Conservation (phyloP, 2,797 vertebrate genomes). For the Gymnodraco acuticeps region DNA sequence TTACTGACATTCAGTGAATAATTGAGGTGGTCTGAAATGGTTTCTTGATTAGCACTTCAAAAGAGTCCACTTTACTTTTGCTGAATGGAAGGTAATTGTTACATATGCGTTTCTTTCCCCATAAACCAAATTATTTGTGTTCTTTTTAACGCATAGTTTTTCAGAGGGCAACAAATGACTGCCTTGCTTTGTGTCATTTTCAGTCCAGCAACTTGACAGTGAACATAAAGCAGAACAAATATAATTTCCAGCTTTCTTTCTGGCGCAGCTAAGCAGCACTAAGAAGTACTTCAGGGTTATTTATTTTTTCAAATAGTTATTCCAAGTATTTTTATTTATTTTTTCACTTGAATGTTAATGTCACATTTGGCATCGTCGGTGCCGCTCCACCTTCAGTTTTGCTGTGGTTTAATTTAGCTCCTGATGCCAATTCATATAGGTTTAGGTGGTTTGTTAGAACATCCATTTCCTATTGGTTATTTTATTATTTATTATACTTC, state of each 20-base stretch:
- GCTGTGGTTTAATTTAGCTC: too few relatives aligned
- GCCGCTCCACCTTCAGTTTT: too few relatives aligned
- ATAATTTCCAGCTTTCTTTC: constrained; percentile 15
- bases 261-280: constrained; percentile 5
- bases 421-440: too few relatives aligned
- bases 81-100: constrained; percentile 50
- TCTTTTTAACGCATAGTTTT: not conserved
- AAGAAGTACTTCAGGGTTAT: not conserved
- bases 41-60: constrained; percentile 49
- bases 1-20: constrained; percentile 36
- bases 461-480: too few relatives aligned
- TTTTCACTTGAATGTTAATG: too few relatives aligned
- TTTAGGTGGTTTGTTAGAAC: too few relatives aligned
- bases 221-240: constrained; percentile 21
- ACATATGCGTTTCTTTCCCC: constrained; percentile 20
- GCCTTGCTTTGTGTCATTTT: constrained; percentile 32
- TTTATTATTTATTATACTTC: too few relatives aligned
- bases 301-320: too few relatives aligned
- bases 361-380: too few relatives aligned
- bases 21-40: constrained; percentile 42
- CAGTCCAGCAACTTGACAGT: constrained; percentile 13
- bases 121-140: constrained; percentile 6
- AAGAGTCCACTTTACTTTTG: not conserved
- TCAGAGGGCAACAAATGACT: constrained; percentile 18
- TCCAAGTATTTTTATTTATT: too few relatives aligned